Conservation (phyloP, 2,888 invertebrate species). For the Patella depressa region DNA sequence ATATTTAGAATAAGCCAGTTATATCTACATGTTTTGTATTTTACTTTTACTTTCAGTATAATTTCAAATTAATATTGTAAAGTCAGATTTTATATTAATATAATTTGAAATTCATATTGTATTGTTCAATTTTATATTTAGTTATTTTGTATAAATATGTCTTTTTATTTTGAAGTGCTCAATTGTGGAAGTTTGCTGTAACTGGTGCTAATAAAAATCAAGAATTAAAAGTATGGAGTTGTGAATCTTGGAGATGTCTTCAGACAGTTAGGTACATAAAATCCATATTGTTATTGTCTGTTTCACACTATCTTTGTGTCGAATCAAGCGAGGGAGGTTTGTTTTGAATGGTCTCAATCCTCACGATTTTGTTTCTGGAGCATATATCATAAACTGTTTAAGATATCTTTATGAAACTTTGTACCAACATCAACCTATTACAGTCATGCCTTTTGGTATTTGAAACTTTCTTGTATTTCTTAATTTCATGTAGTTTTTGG, state of each 20-base stretch:
- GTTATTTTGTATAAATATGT: not conserved
- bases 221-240: constrained; percentile 93
- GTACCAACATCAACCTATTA: too few relatives aligned
- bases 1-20: not conserved
- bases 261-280: constrained; percentile 72
- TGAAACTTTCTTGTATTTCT: too few relatives aligned
- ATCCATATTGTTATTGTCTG: too few relatives aligned
- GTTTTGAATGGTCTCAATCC: not conserved
- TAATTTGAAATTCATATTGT: too few relatives aligned
- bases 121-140: too few relatives aligned
- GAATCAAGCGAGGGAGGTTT: not conserved
- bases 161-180: constrained; percentile 73
- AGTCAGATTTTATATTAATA: too few relatives aligned
- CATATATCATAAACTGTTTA: too few relatives aligned
- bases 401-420: too few relatives aligned
- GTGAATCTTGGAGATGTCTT: constrained; percentile 94
- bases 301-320: not conserved
- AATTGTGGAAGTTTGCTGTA: constrained; percentile 96
- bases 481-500: too few relatives aligned
- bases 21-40: not conserved
- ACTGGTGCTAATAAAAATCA: constrained; percentile 92
- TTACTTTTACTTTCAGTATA: not conserved
- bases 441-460: not conserved
- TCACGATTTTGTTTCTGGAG: not conserved
- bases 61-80: not conserved